A percentile compares a stretch with the other conserved stretches of the same genome.
Evolutionary conservation across 2,113 vertebrate species (phyloP).

Genomic region (Ophthalmolycus amberensis): DNA sequence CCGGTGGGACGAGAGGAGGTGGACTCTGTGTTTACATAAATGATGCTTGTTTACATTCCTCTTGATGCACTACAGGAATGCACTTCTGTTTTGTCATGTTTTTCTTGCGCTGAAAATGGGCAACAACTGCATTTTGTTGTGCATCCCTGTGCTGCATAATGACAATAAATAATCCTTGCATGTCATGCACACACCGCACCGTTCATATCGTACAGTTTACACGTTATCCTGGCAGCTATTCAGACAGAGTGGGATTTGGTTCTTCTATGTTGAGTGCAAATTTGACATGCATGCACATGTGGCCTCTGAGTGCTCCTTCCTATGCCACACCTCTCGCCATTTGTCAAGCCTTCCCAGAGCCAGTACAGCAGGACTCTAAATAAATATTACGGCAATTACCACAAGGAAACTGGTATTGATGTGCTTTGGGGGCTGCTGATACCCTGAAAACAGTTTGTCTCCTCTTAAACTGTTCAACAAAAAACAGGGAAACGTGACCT

Average conservation of each 20-base stretch:
- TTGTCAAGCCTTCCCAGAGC: constrained; percentile 54
- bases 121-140: background rate
- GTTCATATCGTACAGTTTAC: constrained; percentile 7
- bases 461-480: constrained; percentile 29
- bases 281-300: constrained; percentile 31
- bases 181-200: constrained; percentile 18
- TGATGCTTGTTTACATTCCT: background rate
- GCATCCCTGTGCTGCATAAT: background rate
- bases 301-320: constrained; percentile 13
- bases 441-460: constrained; percentile 42
- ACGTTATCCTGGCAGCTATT: constrained; percentile 41
- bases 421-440: constrained; percentile 21
- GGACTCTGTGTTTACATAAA: background rate
- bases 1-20: background rate
- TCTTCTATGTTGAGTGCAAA: constrained; percentile 27
- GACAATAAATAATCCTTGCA: background rate
- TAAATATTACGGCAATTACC: constrained; percentile 14
- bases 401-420: constrained; percentile 25
- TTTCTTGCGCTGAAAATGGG: background rate
- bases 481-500: constrained; percentile 25
- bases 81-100: background rate
- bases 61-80: background rate
- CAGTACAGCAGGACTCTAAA: constrained; percentile 4
- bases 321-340: constrained; percentile 30
- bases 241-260: constrained; percentile 24